Evolutionary conservation across 2,888 invertebrate genomes (phyloP).

Genomic region (Crioceris asparagi): DNA sequence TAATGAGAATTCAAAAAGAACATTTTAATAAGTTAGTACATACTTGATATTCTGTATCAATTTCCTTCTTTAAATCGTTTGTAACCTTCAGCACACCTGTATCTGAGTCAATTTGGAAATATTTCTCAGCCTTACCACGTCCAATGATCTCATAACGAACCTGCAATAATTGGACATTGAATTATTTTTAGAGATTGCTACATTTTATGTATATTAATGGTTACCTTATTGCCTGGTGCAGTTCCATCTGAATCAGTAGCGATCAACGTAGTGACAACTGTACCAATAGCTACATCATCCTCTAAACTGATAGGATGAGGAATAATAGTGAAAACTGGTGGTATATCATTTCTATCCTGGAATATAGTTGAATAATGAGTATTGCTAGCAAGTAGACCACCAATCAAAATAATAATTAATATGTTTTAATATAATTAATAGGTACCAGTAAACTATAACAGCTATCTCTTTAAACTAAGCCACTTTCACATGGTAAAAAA

Average conservation of each 20-base stretch:
- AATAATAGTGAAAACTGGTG: conserved; percentile 75
- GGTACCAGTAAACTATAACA: too few relatives aligned
- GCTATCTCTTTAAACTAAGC: too few relatives aligned
- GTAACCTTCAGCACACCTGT: conserved; percentile 70
- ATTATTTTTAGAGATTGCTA: neutral
- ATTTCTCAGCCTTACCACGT: conserved; percentile 68
- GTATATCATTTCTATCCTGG: conserved; percentile 78
- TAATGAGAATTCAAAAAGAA: neutral
- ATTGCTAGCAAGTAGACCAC: neutral
- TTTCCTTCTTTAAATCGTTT: conserved; percentile 75
- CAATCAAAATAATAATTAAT: too few relatives aligned
- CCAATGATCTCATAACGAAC: conserved; percentile 70
- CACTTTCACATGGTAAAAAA: too few relatives aligned
- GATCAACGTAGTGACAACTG: conserved; percentile 63
- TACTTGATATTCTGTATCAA: conserved; percentile 79
- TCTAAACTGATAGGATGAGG: conserved; percentile 75
- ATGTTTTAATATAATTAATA: too few relatives aligned
- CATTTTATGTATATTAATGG: neutral
- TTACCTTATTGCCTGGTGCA: conserved; percentile 68
- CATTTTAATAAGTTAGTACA: conserved; percentile 4
- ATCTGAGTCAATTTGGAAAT: conserved; percentile 80
- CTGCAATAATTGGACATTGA: conserved; percentile 24
- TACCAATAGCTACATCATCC: conserved; percentile 74
- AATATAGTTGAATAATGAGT: conserved; percentile 17
- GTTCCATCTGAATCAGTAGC: conserved; percentile 81